These are phyloP conservation scores for Leuctra nigra DNA, from an alignment of 2,888 invertebrate genomes.

Conservation along the genomic window DNA sequence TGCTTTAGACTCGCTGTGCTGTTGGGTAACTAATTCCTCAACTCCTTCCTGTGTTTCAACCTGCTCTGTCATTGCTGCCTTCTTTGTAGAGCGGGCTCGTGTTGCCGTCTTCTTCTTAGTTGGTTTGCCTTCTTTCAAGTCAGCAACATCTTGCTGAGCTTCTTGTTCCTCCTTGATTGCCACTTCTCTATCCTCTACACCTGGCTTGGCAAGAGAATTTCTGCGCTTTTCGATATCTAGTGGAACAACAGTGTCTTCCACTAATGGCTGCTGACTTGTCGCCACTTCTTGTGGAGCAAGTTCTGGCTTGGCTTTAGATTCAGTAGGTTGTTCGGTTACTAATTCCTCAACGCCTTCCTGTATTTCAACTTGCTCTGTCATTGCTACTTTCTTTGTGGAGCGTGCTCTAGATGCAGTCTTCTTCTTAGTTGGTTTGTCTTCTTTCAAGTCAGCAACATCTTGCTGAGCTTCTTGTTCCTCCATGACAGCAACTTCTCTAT, in stretches of 20 bases:
- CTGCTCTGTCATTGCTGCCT: not conserved
- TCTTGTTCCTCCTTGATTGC: constrained; percentile 15
- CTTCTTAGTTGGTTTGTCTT: not conserved
- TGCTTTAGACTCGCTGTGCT: no score
- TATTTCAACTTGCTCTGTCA: not conserved
- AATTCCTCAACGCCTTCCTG: not conserved
- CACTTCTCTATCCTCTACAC: constrained; percentile 16
- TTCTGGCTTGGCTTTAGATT: not conserved
- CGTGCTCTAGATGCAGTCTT: not conserved
- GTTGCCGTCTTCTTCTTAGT: not conserved
- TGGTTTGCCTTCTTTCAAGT: not conserved
- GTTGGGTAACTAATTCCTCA: constrained; percentile 4
- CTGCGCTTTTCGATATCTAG: no score
- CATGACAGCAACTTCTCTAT: constrained; percentile 16
- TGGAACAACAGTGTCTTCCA: no score
- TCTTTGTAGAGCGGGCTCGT: constrained; percentile 7
- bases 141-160: constrained; percentile 1
- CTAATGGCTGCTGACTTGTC: no score
- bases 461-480: not conserved
- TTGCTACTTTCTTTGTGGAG: not conserved
- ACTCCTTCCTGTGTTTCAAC: constrained; percentile 9
- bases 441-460: constrained; percentile 3
- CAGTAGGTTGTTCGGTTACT: not conserved
- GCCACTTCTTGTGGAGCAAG: no score
- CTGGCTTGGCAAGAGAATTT: no score